phyloP scores from a whole-genome alignment of 2,888 invertebrate species.

The Andricus quercusramuli region DNA sequence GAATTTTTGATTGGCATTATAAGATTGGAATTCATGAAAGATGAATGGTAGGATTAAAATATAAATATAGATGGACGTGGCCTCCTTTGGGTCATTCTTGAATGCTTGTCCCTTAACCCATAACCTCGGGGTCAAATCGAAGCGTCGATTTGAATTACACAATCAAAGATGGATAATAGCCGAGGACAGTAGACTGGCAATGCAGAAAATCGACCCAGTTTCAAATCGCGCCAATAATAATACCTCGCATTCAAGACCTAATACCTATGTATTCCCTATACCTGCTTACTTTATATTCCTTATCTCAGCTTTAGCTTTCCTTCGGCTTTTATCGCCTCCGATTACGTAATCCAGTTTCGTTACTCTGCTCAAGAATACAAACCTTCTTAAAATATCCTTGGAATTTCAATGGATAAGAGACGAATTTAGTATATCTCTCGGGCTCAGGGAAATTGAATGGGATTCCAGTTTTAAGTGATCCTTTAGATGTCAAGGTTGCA shows the following conservation, averaged over 20 bases:
- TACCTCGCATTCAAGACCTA: neutral
- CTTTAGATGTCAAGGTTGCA: too few relatives aligned
- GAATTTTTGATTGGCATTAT: neutral
- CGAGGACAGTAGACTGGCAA: neutral
- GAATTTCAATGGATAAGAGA: neutral
- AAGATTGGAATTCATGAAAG: conserved; percentile 4
- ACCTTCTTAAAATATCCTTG: neutral
- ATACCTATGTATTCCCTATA: neutral
- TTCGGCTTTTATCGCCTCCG: neutral
- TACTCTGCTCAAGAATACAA: neutral
- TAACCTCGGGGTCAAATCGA: conserved; percentile 10
- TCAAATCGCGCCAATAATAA: conserved; percentile 29
- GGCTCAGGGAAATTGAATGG: too few relatives aligned
- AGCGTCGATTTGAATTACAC: conserved; percentile 12
- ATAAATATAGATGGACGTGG: conserved; percentile 3
- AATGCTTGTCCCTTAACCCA: conserved; percentile 29
- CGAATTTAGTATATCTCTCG: neutral
- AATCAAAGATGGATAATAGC: conserved; percentile 22
- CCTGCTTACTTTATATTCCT: neutral
- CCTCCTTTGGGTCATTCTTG: conserved; percentile 1
- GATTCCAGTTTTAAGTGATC: too few relatives aligned
- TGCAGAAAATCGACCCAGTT: conserved; percentile 28
- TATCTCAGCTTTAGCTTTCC: neutral
- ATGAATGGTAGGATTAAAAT: neutral
- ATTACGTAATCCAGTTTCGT: conserved; percentile 3